Base-by-base conservation (phyloP, 1,140 invertebrate genomes). In the Nautilus pompilius region DNA sequence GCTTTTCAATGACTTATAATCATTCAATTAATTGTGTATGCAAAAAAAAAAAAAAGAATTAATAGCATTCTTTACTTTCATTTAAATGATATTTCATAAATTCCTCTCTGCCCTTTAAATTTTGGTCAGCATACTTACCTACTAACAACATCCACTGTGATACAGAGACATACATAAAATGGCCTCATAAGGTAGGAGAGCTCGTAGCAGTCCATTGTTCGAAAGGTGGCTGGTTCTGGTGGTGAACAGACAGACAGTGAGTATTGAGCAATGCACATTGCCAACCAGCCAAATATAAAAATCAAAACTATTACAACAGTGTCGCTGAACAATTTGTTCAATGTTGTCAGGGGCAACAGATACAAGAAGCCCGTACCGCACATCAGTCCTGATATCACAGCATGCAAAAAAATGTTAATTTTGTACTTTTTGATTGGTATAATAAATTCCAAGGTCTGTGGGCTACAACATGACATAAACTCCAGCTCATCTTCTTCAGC, bases 151-250 rank as follows among this genome's bases (percentile, higher is more conserved):
- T 79, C 72, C 61, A 80, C 68, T 30, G 62, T 60, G 20, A 71
- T 67, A 60, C 74, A 79, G 1, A 78, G 29, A 29, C 72, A 59
- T 28, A 80, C 65, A 70, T 83, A 82, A 63, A 82, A 74, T 6
- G 80, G 75, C 49, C 82, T 62, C 54, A 70, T 80, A 24, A 83
- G 58, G 6, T 79, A 73, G 55, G 67, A 69, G 33, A 83, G 59
- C 62, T 83, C 80, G 62, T 73, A 77, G 15, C 68, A 72, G 63
- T 83, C 81, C 66, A 78, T 71, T 15, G 82, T 76, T 56, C 75
- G 71, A 63, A 77, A 84, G 5, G 77, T 75, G 15, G 83, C 77
- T 32, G 77, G 73, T 67, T 84, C 83, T 24, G 82, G 80, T 26
- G 82, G 82, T 6, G 77, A 66, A 15, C 66, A 66, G 29, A 75